A percentile compares a stretch with the other conserved stretches of the same genome.
These are phyloP conservation scores for Sorex araneus DNA, from an alignment of 2,113 vertebrate genomes.

Conservation along the genomic window DNA sequence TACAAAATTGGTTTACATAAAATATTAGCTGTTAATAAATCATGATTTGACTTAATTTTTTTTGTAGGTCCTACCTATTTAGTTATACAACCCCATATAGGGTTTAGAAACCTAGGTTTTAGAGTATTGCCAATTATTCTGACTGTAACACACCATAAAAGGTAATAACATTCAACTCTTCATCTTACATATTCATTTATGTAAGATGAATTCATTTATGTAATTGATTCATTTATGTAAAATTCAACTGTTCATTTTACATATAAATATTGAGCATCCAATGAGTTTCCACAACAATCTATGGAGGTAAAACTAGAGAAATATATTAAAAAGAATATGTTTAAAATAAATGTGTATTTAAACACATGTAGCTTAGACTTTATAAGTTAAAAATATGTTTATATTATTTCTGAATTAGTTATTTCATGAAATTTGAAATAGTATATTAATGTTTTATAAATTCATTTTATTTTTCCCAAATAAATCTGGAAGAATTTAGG, in stretches of 20 bases:
- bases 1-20: no score
- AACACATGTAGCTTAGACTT: no score
- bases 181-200: no score
- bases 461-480: background rate
- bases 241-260: constrained; percentile 8
- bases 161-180: background rate
- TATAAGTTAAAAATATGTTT: no score
- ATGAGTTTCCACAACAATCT: constrained; percentile 10
- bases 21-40: no score
- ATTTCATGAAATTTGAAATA: background rate
- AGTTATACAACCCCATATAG: no score
- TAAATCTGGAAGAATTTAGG: background rate
- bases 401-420: no score
- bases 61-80: no score
- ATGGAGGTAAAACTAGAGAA: background rate
- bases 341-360: no score
- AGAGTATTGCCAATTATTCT: constrained; percentile 31
- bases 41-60: no score
- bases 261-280: background rate
- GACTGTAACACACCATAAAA: background rate
- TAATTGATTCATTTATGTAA: no score
- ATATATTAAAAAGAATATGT: constrained; percentile 12
- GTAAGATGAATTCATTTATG: no score
- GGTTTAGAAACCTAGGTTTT: background rate
- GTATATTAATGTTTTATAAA: constrained; percentile 16